These are phyloP conservation scores for Paragorgia papillata DNA, from an alignment of 92 coral and sea anemone genomes.

Conservation along the genomic window DNA sequence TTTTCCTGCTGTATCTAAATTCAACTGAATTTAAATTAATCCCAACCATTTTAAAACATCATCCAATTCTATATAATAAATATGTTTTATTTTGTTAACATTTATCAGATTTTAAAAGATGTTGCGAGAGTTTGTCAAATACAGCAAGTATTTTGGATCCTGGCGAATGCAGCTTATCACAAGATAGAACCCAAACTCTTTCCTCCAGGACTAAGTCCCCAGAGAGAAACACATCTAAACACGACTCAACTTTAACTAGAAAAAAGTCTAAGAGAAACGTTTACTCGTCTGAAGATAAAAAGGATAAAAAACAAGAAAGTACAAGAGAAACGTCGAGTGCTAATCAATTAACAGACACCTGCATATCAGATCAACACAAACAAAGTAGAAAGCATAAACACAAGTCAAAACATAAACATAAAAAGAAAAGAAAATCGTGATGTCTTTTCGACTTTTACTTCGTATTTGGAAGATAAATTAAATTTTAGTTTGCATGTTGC, in stretches of 20 bases:
- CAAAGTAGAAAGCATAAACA: background rate
- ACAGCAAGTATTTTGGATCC: background rate
- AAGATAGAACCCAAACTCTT: background rate
- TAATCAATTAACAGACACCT: background rate
- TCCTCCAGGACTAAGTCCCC: too few species aligned
- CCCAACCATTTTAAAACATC: too few species aligned
- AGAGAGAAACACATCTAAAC: background rate
- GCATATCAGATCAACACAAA: background rate
- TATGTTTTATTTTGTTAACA: background rate
- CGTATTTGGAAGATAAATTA: background rate
- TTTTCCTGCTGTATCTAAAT: too few species aligned
- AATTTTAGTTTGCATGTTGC: too few species aligned
- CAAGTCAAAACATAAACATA: conserved; percentile 6
- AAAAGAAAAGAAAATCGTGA: background rate
- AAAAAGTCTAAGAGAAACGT: background rate
- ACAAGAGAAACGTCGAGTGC: background rate
- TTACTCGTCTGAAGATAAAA: background rate
- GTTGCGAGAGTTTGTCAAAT: background rate
- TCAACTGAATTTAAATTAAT: too few species aligned
- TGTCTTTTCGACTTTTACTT: background rate
- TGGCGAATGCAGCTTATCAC: background rate
- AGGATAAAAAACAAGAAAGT: background rate
- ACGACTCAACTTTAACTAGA: background rate
- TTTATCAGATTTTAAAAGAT: background rate
- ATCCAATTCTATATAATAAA: too few species aligned